These are phyloP conservation scores for Threskiornis aethiopicus DNA, from an alignment of 2,797 vertebrate species.

Conservation along the genomic window DNA sequence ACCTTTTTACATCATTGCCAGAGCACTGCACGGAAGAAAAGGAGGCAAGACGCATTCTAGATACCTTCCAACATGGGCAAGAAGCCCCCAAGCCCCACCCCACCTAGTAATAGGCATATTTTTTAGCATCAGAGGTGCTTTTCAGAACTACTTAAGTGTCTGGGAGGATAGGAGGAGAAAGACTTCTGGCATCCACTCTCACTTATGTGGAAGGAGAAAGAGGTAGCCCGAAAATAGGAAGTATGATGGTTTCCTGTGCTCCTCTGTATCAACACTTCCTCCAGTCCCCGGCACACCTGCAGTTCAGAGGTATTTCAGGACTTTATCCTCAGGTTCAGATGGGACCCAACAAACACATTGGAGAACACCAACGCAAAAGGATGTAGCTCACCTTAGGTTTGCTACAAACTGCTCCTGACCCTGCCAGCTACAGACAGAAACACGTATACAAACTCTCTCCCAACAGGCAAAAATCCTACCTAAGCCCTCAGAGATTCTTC, in stretches of 20 bases:
- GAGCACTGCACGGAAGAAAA: not conserved
- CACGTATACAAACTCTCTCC: not conserved
- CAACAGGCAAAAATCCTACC: not conserved
- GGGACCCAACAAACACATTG: not conserved
- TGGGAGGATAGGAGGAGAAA: not conserved
- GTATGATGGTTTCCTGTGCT: not conserved
- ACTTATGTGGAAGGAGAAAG: not conserved
- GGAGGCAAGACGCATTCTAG: not conserved
- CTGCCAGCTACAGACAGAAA: not conserved
- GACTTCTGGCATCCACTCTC: not conserved
- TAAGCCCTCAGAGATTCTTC: not conserved
- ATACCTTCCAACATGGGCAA: not conserved
- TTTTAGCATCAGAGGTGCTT: not conserved
- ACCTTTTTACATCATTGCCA: not conserved
- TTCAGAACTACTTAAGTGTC: not conserved
- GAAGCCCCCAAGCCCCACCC: not conserved
- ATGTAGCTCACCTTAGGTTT: not conserved
- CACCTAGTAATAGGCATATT: not conserved
- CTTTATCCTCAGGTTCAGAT: not conserved
- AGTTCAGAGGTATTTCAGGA: not conserved
- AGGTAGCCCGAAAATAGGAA: not conserved
- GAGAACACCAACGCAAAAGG: not conserved
- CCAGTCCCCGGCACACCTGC: not conserved
- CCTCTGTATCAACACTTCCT: not conserved
- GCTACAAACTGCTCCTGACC: not conserved